Evolutionary conservation across 1,140 invertebrate genomes (phyloP), one percentile per base, ranked within the genome.

Genomic region (Bombus waltoni): DNA sequence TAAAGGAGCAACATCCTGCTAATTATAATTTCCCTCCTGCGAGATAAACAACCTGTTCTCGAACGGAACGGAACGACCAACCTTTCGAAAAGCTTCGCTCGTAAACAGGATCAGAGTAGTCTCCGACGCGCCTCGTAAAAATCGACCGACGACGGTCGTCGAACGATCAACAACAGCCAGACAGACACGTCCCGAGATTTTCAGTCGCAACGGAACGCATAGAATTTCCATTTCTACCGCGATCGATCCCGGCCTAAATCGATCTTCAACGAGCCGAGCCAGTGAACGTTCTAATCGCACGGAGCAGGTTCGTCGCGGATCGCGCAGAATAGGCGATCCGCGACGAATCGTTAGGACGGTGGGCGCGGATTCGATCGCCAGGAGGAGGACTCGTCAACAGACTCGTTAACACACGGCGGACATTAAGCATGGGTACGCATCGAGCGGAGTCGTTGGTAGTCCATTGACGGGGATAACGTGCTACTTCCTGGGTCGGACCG

Each of bases 381-480:
- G 18, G 32, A 32, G 32, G 32, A 32, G 32, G 1, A 53, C 40
- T n/a, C n/a, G 38, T 62, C 28, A 1, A 18, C 18, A 9, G 13
- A 25, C 8, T 75, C 81, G 5, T 75, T 35, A 75, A 82, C 57
- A 22, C 32, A n/a, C 42, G 71, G 11, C 28, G 81, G 11, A 35
- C 42, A 53, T 38, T 44, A 72, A 59, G 18, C 44, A 35, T 13
- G 53, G 9, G 22, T n/a, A 11, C 71, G 40, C 9, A 59, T 72
- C 32, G 65, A 59, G n/a, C n/a, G 68, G 35, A 66, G 74, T 76
- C 42, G 32, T 65, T 40, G 38, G 25, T 32, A 42, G 74, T 83
- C 70, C 81, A 83, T 83, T 83, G 83, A 85, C 35, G 57, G n/a
- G 59, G 68, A 85, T 80, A 85, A 85, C 76, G 66, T 78, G 77